Base-by-base conservation (phyloP, 2,113 vertebrate species). In the Todiramphus saurophagus region DNA sequence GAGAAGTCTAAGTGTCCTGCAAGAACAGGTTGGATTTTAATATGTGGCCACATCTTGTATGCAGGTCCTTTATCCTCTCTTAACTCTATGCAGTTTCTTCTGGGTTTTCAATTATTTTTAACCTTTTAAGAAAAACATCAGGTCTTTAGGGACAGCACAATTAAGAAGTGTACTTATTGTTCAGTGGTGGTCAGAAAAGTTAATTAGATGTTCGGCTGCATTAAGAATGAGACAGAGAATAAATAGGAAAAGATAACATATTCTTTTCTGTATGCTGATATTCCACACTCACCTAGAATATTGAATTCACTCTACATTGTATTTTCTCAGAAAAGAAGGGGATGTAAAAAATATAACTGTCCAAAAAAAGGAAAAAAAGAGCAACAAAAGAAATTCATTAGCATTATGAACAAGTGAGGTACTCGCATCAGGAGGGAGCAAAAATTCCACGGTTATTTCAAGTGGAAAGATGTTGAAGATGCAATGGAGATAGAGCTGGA, bases 171-270 rank as follows among this genome's bases (percentile, higher is more conserved):
- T 89, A 53, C 21, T 86, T 89, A 63, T 13, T 75, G 37, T 62
- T 69, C 35, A 37, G 19, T 10, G 19, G 16, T 88, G 56, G 72
- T 75, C 87, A 96, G 68, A 74, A 87, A 91, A 92, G 90, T 89
- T 95, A 95, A 95, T 88, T 76, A 87, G 87, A 35, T 89, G 28
- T 69, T 92, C 43, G n/a, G 28, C 30, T 94, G 56, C 53, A 75
- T 87, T 86, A 93, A 90, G 46, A 89, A 84, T 77, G 37, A 94
- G 70, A 72, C 10, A 9, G n/a, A 86, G 10, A 78, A 91, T 37
- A 90, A 92, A 79, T 24, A 77, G 55, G 37, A 84, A 93, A 86
- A 87, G 30, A 78, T 80, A 89, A 87, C 3, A 1, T 35, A 28
- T 68, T 37, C 4, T 76, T 86, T 82, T 87, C 37, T 56, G 21